Base-by-base conservation (phyloP, 2,888 invertebrate species). In the Ommatoiulus sabulosus region DNA sequence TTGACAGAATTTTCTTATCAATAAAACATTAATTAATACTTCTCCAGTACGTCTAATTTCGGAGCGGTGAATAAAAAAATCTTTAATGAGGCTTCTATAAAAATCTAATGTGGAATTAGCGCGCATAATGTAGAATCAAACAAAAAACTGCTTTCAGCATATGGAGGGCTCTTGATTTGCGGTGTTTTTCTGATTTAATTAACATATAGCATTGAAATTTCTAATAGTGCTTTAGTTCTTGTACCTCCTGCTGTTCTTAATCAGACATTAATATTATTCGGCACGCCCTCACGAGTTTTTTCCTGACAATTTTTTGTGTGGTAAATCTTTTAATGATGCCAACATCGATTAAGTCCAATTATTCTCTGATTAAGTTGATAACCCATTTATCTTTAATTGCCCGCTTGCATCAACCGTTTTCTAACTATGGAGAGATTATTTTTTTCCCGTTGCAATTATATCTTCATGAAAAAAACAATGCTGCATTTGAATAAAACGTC, bases 351-450 rank as follows among this genome's bases (percentile, higher is more conserved):
- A 72, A 24, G 72, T 3, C 72, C 72, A 72, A 72, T 72, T 72
- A 72, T 72, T 72, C 72, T 72, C 72, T 10, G 72, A 72, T 72
- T 72, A 20, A 72, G 72, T 72, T 72, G 24, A 72, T 72, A 72
- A 24, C 72, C 72, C 5, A 72, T 72, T 72, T 72, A 20, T 5
- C n/a, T 24, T 72, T 72, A 8, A 72, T 72, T 20, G 12, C 17
- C 15, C 52, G 72, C 20, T 24, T 4, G 52, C 72, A 72, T 72
- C 72, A 72, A 72, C 72, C 8, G 10, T 20, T n/a, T 72, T 72
- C 4, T 63, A 63, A 20, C 1, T 20, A 35, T 20, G 6, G 20
- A 63, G 63, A 8, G 24, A 72, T 24, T 24, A 72, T 24, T 24
- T 24, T 52, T 24, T 63, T 10, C 10, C 63, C n/a, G 7, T 15